Base-by-base conservation (phyloP, 2,888 invertebrate species). In the Caenorhabditis sp. region DNA sequence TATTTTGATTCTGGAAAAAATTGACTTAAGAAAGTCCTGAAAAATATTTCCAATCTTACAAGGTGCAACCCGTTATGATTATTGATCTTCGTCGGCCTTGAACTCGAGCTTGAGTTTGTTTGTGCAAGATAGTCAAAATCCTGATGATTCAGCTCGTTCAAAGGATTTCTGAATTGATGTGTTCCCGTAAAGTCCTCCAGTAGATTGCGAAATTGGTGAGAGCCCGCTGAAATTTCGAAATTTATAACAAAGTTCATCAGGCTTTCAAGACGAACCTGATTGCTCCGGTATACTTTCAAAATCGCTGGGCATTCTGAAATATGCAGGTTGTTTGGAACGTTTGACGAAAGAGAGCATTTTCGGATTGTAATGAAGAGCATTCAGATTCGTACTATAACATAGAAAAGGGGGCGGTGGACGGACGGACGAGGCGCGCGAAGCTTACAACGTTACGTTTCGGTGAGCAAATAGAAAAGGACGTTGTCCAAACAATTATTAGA, bases 381-480 rank as follows among this genome's bases (percentile, higher is more conserved):
- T 61, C 41, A 28, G 64, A 69, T 76, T 76, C 76, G 76, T 69
- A 76, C 76, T 76, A 76, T 76, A 76, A 54, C 24, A 54, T 47
- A 83, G 89, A 14, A 61, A 90, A n/a, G 89, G 89, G 38, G 83
- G 54, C 72, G 69, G 56, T 16, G 49, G 38, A 47, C 26, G 58
- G 47, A 47, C 6, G 49, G 38, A 47, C 26, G 58, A 47, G 31
- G 35, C 31, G 69, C 68, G 56, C 56, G 68, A 68, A 68, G 68
- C 68, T 68, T n/a, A 49, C 66, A 68, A 35, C 54, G 54, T 22
- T 54, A 68, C 51, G 38, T 59, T 58, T 76, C 77, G 77, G 90
- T 49, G 90, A 89, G 90, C 87, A 87, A 69, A 88, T 87, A 38
- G 89, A 91, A 84, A 86, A 88, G 68, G 88, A 90, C 79, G 91